These are phyloP conservation scores for Dendrocincla tyrannina DNA, from an alignment of 2,797 vertebrate genomes.

Conservation along the genomic window DNA sequence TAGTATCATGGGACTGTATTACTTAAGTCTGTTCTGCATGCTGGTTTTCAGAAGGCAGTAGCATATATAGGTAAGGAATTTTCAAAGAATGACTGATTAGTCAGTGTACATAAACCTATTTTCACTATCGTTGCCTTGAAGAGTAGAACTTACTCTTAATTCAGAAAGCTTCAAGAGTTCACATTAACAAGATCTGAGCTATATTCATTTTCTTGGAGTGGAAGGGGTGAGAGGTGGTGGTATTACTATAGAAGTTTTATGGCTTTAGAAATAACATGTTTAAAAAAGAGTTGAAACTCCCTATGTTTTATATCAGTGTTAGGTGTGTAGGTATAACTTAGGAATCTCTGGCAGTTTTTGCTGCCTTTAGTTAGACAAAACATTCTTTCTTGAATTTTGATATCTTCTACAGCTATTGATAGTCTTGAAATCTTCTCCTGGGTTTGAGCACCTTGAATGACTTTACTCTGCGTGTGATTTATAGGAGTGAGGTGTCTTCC, in stretches of 20 bases:
- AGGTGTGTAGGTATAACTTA: background rate
- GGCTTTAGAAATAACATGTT: background rate
- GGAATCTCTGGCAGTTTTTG: background rate
- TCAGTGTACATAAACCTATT: background rate
- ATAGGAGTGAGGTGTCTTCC: background rate
- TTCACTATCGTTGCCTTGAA: background rate
- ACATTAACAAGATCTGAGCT: background rate
- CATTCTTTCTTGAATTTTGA: background rate
- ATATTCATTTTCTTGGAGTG: background rate
- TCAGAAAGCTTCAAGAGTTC: background rate
- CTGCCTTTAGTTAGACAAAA: background rate
- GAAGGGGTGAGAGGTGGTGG: background rate
- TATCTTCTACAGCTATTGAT: background rate
- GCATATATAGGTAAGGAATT: background rate
- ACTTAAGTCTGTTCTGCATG: background rate
- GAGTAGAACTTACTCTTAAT: background rate
- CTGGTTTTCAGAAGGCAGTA: background rate
- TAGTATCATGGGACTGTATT: background rate
- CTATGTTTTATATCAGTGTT: fast-evolving
- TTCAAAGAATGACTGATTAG: background rate
- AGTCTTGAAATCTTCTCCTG: background rate
- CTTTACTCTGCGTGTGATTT: background rate
- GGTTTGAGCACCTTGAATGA: background rate
- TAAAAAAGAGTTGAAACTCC: background rate
- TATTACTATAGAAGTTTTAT: background rate